Percentiles rank a stretch among this genome's conserved stretches.
Conservation (phyloP, 2,113 vertebrate genomes). For the Bufo gargarizans region DNA sequence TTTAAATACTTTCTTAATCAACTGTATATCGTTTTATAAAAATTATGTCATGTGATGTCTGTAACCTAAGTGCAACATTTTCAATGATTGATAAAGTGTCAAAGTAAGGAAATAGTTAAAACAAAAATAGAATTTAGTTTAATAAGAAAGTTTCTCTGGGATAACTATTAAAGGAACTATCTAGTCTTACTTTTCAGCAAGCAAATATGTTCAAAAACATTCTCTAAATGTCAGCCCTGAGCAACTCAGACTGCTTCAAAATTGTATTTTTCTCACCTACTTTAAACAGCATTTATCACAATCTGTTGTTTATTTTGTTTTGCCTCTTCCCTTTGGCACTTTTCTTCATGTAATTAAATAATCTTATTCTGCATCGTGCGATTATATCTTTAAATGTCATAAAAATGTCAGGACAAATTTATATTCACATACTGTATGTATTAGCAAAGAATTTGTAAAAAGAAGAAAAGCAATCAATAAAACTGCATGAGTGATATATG, state of each 20-base stretch:
- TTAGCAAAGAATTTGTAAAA: neutral
- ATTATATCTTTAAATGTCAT: constrained; percentile 5
- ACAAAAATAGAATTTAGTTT: neutral
- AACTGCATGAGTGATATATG: neutral
- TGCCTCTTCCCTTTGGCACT: neutral
- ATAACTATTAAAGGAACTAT: neutral
- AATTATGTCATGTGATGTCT: neutral
- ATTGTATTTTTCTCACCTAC: neutral
- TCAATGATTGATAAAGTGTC: neutral
- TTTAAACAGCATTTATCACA: constrained; percentile 7
- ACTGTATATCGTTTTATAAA: neutral
- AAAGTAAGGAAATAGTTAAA: neutral
- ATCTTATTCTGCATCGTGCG: neutral
- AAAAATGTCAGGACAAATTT: neutral
- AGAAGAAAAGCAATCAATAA: neutral
- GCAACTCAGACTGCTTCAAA: neutral
- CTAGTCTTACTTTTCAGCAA: neutral
- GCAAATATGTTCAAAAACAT: neutral
- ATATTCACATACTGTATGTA: neutral
- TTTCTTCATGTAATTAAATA: constrained; percentile 17
- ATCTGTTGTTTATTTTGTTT: constrained; percentile 16
- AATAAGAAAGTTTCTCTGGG: neutral
- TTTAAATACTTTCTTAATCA: neutral
- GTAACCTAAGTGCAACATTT: neutral
- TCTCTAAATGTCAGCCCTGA: neutral